Base-by-base conservation (phyloP, 30 jellyfish, hydroid and myxozoan species). In the Clytia hemisphaerica region DNA sequence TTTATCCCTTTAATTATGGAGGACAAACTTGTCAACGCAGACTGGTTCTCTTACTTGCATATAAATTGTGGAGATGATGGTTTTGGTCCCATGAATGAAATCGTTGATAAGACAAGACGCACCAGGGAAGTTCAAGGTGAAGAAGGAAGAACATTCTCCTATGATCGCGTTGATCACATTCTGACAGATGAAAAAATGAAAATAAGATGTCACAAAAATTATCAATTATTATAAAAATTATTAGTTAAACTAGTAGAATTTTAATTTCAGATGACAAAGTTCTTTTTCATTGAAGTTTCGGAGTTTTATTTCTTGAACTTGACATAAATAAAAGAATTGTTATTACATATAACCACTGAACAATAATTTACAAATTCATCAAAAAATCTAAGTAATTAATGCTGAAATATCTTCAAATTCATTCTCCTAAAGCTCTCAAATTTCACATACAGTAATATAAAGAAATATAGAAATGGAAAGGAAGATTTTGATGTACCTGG, bases 161-260 rank as follows among this genome's bases (percentile, higher is more conserved):
- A 88, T 59, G n/a, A 88, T 54, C 2, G 97, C 90, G 55, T 88
- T 88, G 58, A 75, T 61, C 35, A 88, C 93, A 45, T 88, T 93
- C 97, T 88, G 54, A 26, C 70, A 38, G 12, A 62, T 38, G 15
- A 34, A 62, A 7, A 29, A 35, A 4, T 3, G 27, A 55, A 27
- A 29, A 57, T 37, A 7, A 30, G 24, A 7, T 25, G 4, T 14
- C 73, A n/a, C n/a, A n/a, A n/a, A n/a, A n/a, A n/a, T n/a, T n/a
- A n/a, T n/a, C n/a, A n/a, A n/a, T n/a, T n/a, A n/a, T n/a, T n/a
- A n/a, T n/a, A n/a, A n/a, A n/a, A n/a, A n/a, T n/a, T n/a, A n/a
- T n/a, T n/a, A n/a, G n/a, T n/a, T n/a, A n/a, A n/a, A n/a, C n/a
- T n/a, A n/a, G n/a, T n/a, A n/a, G n/a, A n/a, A n/a, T n/a, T n/a